phyloP scores from a whole-genome alignment of 2,113 vertebrate genomes.

The Semnopithecus entellus region DNA sequence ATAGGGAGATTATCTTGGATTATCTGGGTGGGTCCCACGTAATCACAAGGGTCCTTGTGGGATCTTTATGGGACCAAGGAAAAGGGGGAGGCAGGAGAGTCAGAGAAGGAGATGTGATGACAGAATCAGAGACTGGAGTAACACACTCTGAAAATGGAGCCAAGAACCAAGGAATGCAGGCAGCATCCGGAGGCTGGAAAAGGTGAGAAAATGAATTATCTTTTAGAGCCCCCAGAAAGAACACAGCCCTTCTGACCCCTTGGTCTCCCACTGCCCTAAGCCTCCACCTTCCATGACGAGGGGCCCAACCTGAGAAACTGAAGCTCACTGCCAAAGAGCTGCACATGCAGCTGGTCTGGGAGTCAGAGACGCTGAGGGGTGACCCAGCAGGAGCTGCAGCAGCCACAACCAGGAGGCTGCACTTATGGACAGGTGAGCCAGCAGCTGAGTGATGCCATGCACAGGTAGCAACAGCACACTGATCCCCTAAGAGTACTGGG shows the following conservation, averaged over 20 bases:
- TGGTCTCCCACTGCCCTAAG: background rate
- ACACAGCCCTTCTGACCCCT: background rate
- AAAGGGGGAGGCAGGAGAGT: background rate
- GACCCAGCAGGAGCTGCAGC: background rate
- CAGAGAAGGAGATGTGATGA: background rate
- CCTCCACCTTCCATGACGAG: background rate
- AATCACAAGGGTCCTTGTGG: background rate
- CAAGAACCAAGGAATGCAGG: background rate
- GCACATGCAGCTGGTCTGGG: background rate
- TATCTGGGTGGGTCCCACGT: no score
- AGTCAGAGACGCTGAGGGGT: background rate
- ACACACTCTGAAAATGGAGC: background rate
- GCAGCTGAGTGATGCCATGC: background rate
- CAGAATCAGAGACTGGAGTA: background rate
- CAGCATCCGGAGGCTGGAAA: background rate
- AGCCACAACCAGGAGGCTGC: background rate
- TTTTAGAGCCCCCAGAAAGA: background rate
- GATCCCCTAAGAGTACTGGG: background rate
- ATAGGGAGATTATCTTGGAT: background rate
- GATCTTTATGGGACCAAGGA: background rate
- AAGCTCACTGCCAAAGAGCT: background rate
- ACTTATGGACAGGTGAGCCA: background rate
- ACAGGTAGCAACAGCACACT: background rate
- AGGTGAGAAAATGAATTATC: background rate
- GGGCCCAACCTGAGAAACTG: background rate